Conservation (phyloP, 2,113 vertebrate species). For the Lagopus muta region DNA sequence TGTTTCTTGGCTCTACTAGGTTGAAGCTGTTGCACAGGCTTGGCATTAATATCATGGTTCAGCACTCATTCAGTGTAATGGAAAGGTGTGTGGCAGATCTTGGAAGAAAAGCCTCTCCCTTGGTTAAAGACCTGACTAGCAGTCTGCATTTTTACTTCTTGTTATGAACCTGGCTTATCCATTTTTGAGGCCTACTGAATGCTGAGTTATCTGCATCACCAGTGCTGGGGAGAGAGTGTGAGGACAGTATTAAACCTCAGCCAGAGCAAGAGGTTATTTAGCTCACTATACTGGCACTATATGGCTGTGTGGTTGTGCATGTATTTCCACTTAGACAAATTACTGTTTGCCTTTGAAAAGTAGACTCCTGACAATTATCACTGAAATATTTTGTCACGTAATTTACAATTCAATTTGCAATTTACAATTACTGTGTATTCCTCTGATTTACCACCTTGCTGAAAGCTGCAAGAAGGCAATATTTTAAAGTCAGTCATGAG, state of each 20-base stretch:
- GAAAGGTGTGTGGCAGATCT: neutral
- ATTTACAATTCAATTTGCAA: no score
- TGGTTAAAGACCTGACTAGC: neutral
- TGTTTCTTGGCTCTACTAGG: neutral
- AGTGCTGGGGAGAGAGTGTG: neutral
- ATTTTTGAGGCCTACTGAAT: neutral
- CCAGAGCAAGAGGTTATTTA: neutral
- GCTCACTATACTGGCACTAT: neutral
- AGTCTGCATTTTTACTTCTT: neutral
- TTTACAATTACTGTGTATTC: neutral
- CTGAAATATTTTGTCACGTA: neutral
- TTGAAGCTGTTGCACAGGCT: neutral
- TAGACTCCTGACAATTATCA: neutral
- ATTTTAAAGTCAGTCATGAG: neutral
- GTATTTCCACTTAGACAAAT: neutral
- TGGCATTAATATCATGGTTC: fast-evolving
- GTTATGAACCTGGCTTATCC: neutral
- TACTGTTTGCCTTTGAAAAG: neutral
- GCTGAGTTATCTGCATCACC: neutral
- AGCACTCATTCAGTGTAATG: neutral
- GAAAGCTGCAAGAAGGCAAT: neutral
- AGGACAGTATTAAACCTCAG: neutral
- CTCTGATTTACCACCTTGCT: neutral
- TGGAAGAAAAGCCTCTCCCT: neutral
- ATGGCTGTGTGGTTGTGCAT: neutral